A percentile compares a stretch with the other conserved stretches of the same genome.
Evolutionary conservation across 2,797 vertebrate species (phyloP).

Genomic region (Gobio occitaniae): DNA sequence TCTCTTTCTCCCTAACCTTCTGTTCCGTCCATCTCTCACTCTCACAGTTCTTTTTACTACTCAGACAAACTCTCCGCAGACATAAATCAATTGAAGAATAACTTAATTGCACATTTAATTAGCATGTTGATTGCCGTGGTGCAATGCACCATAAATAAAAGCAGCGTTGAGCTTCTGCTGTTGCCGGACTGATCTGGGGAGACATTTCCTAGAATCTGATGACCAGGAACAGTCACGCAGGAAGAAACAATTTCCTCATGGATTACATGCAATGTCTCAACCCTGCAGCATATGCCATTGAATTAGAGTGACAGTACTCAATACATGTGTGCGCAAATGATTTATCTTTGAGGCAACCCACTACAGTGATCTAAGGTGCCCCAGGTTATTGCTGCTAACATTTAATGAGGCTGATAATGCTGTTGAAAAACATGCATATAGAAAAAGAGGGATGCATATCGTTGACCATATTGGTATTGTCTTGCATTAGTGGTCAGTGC

Average conservation of each 20-base stretch:
- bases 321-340: background rate
- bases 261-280: conserved; percentile 45
- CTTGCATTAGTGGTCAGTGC: background rate
- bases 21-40: conserved; percentile 48
- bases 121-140: conserved; percentile 65
- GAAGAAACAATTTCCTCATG: conserved; percentile 47
- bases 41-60: conserved; percentile 57
- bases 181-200: conserved; percentile 15
- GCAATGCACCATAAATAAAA: conserved; percentile 36
- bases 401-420: conserved; percentile 11
- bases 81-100: conserved; percentile 70
- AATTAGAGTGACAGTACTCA: background rate
- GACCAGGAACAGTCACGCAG: conserved; percentile 15
- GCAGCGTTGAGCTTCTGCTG: conserved; percentile 23
- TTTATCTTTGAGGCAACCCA: background rate
- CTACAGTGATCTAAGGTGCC: background rate
- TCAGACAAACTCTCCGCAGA: conserved; percentile 42
- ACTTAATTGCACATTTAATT: conserved; percentile 77
- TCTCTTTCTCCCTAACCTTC: conserved; percentile 37
- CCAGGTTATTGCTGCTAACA: background rate
- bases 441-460: background rate
- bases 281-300: background rate
- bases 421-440: background rate
- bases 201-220: conserved; percentile 37
- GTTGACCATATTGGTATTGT: conserved; percentile 1